phyloP scores from a whole-genome alignment of 2,888 invertebrate genomes.

The Hesperia comma region DNA sequence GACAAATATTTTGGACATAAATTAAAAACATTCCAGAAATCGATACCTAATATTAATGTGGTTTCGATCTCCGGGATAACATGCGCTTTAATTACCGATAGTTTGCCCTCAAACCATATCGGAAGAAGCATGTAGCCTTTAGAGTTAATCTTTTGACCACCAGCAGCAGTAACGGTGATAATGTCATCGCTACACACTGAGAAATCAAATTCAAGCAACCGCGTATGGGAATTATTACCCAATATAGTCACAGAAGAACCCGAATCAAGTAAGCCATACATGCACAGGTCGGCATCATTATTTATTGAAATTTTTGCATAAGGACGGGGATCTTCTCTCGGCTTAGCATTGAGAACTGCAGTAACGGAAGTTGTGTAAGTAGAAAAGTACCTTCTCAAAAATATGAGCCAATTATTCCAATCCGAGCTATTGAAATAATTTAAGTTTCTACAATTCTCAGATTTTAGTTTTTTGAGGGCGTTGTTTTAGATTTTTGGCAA shows the following conservation, averaged over 20 bases:
- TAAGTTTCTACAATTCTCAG: too few species aligned
- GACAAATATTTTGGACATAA: slow-evolving; percentile 33
- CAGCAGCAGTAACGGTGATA: slow-evolving; percentile 35
- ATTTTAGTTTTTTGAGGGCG: too few species aligned
- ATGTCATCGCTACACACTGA: not conserved
- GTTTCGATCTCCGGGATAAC: slow-evolving; percentile 34
- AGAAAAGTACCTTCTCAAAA: too few species aligned
- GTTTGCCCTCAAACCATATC: slow-evolving; percentile 30
- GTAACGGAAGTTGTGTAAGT: too few species aligned
- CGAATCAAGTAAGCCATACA: not conserved
- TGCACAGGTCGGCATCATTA: too few species aligned
- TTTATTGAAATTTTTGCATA: too few species aligned
- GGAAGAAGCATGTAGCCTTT: slow-evolving; percentile 39
- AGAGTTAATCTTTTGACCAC: slow-evolving; percentile 35
- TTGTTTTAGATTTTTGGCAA: too few species aligned
- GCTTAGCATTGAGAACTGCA: not conserved
- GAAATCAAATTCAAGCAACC: not conserved
- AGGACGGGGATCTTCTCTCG: too few species aligned
- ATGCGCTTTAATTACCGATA: slow-evolving; percentile 32
- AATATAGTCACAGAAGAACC: not conserved
- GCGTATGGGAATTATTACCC: not conserved
- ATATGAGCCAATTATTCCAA: too few species aligned
- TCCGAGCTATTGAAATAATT: too few species aligned
- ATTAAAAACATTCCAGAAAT: slow-evolving; percentile 42
- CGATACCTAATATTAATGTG: slow-evolving; percentile 39